phyloP scores from a whole-genome alignment of 2,888 invertebrate species.

The Biston stratarius region DNA sequence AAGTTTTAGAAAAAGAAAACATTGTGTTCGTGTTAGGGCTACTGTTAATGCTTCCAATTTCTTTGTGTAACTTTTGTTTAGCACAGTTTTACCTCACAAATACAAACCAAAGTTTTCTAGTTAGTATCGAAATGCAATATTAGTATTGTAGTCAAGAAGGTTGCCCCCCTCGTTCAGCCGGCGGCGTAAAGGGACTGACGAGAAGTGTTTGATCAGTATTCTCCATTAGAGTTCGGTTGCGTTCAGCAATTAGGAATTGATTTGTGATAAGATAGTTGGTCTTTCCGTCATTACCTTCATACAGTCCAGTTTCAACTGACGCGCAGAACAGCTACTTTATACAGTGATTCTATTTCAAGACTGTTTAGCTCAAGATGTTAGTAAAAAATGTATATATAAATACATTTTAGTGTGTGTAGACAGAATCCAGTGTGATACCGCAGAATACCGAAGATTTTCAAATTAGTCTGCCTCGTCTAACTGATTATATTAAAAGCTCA shows the following conservation, averaged over 20 bases:
- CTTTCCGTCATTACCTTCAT: constrained; percentile 70
- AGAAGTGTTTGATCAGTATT: constrained; percentile 56
- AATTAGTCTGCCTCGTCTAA: no score
- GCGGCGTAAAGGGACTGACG: constrained; percentile 57
- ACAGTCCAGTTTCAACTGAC: constrained; percentile 8
- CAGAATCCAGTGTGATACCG: no score
- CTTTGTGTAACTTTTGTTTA: neutral
- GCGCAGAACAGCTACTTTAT: neutral
- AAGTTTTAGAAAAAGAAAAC: neutral
- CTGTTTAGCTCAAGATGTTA: neutral
- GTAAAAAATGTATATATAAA: neutral
- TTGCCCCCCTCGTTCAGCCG: constrained; percentile 29
- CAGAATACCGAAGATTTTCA: no score
- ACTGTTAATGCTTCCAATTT: neutral
- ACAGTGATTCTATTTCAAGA: neutral
- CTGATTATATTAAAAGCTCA: no score
- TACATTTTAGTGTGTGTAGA: neutral
- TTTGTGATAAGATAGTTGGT: constrained; percentile 61
- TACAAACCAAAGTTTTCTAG: constrained; percentile 22
- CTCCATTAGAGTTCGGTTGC: constrained; percentile 65
- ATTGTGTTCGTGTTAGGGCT: neutral
- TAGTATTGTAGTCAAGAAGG: constrained; percentile 10
- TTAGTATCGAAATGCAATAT: constrained; percentile 33
- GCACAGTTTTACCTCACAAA: constrained; percentile 1
- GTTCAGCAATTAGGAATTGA: constrained; percentile 64